These are phyloP conservation scores for Pipistrellus pipistrellus DNA, from an alignment of 2,797 vertebrate genomes.

Conservation along the genomic window DNA sequence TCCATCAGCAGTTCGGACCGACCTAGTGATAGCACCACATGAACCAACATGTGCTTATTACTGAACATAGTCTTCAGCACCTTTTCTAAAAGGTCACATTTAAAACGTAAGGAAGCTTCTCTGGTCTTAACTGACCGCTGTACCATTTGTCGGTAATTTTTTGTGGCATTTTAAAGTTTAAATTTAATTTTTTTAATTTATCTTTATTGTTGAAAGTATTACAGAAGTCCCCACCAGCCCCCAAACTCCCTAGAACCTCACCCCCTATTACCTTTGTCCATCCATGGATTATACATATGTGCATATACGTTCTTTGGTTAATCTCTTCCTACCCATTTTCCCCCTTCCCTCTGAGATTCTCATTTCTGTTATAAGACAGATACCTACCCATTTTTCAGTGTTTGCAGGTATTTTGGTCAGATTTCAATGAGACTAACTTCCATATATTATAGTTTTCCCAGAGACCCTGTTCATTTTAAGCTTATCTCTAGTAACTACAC, in stretches of 20 bases:
- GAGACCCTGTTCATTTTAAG: slow-evolving; percentile 85
- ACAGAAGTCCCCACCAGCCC: too few relatives aligned
- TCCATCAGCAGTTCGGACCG: neutral
- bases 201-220: too few relatives aligned
- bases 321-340: too few relatives aligned
- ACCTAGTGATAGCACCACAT: neutral
- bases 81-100: neutral
- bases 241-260: too few relatives aligned
- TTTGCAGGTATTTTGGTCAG: slow-evolving; percentile 80
- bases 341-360: neutral
- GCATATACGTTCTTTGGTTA: too few relatives aligned
- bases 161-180: too few relatives aligned
- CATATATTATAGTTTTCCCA: slow-evolving; percentile 74
- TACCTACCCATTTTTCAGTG: slow-evolving; percentile 44
- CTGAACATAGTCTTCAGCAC: neutral
- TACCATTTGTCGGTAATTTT: neutral
- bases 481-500: slow-evolving; percentile 83
- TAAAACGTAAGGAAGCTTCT: neutral
- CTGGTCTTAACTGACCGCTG: neutral
- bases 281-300: too few relatives aligned
- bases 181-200: too few relatives aligned
- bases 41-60: neutral
- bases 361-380: slow-evolving; percentile 4
- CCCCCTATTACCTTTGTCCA: too few relatives aligned
- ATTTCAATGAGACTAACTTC: slow-evolving; percentile 85